phyloP scores from a whole-genome alignment of 2,797 vertebrate genomes.

The Cossypha heuglini region DNA sequence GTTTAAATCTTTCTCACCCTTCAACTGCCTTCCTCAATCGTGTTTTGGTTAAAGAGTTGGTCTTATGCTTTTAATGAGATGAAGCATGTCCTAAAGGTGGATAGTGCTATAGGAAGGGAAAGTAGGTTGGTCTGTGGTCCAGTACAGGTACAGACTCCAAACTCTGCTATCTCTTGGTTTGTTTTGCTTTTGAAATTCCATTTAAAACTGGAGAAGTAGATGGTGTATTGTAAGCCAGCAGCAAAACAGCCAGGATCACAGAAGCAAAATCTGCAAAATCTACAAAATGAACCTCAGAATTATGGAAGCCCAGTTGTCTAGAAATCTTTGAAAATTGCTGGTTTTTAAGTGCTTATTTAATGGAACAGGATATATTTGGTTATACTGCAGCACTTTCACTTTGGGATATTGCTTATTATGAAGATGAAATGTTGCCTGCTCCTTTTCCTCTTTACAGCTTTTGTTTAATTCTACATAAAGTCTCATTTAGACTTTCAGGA shows the following conservation, averaged over 20 bases:
- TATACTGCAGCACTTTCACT: not conserved
- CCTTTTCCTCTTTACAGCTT: not conserved
- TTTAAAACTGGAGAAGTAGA: not conserved
- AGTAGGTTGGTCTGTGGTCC: not conserved
- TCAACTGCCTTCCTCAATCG: not conserved
- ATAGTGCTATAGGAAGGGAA: not conserved
- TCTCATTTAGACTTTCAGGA: not conserved
- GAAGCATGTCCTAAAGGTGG: not conserved
- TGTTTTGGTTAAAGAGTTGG: conserved; percentile 31
- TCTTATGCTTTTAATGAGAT: not conserved
- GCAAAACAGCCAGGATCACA: not conserved
- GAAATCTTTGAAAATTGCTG: not conserved
- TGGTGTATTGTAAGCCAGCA: not conserved
- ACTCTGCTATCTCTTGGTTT: not conserved
- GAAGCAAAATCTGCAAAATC: not conserved
- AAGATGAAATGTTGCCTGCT: not conserved
- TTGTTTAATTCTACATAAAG: not conserved
- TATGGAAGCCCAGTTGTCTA: not conserved
- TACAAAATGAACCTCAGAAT: not conserved
- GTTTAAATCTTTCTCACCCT: not conserved
- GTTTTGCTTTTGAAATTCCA: not conserved
- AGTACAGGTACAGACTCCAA: not conserved
- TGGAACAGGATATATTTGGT: not conserved
- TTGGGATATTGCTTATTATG: not conserved
- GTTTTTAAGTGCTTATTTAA: not conserved